Evolutionary conservation across 2,113 vertebrate species (phyloP), one percentile per base, ranked within the genome.

Genomic region (Miniopterus natalensis): DNA sequence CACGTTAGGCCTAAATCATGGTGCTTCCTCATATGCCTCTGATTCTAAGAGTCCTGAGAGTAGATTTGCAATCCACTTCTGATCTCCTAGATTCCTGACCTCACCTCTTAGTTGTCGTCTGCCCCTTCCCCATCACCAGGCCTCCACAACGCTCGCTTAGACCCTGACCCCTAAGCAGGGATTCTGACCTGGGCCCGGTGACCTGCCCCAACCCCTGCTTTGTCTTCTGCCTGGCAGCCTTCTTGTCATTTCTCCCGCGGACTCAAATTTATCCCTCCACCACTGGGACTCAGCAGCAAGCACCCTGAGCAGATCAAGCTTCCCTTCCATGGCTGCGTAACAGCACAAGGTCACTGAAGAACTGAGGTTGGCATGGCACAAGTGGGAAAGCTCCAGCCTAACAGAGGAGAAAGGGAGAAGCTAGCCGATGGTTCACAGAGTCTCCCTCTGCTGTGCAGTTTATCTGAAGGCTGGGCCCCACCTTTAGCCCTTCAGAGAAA

Each of bases 401-500:
- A 7, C 17, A 36, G 59, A 88, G 12, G 36, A 68, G 36, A 81
- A 81, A 77, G 1, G 73, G 78, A 89, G 81, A 84, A 94, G 88
- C 13, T 70, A 70, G 51, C 9, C 55, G 7, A 36, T 10, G 29
- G 57, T 31, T 94, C 87, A 87, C 70, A 93, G 0, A 0, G 29
- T 3, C 17, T 4, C 90, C 92, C 78, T 84, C 51, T 20, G 42
- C 14, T n/a, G 6, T 21, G 86, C 94, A 91, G 57, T 23, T 55
- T 55, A 84, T 78, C 80, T 71, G 61, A 57, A 74, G 49, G 81
- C 95, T 66, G 90, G 93, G 55, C 20, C 95, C 83, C 91, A 55
- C 71, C 90, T 96, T 97, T 85, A 95, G 83, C 91, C 85, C 79
- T 63, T n/a, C 20, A 94, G 95, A 97, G 40, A 93, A 65, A 2